Conservation (phyloP, 2,797 vertebrate species). For the Astyanax mexicanus region DNA sequence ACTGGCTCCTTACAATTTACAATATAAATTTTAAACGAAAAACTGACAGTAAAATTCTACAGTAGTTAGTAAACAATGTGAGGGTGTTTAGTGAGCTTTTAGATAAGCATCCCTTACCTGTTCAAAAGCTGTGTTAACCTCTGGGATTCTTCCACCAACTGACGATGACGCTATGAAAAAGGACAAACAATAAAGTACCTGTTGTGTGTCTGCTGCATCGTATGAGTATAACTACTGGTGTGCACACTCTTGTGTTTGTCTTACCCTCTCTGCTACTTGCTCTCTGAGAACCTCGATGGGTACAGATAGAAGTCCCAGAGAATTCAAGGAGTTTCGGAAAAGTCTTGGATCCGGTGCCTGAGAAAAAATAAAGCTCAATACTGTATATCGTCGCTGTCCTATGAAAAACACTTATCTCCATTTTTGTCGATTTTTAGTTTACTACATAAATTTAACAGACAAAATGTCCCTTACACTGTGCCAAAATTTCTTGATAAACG, state of each 20-base stretch:
- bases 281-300: conserved; percentile 86
- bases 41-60: no score
- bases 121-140: conserved; percentile 80
- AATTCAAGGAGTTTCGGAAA: conserved; percentile 66
- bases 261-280: conserved; percentile 84
- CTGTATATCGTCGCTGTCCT: no score
- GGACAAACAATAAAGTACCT: neutral
- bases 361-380: no score
- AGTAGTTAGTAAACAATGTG: neutral
- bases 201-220: neutral
- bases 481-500: no score
- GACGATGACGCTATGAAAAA: conserved; percentile 77
- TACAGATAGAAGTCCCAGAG: conserved; percentile 80
- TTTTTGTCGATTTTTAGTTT: no score
- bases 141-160: conserved; percentile 82
- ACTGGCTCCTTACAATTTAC: no score
- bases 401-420: no score
- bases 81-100: no score
- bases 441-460: no score
- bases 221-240: neutral
- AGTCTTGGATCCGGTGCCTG: conserved; percentile 67
- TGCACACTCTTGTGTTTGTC: neutral
- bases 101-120: conserved; percentile 72
- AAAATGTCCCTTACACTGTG: no score
- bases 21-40: no score